Conservation (phyloP, 2,888 invertebrate genomes). For the Cinara cedri region DNA sequence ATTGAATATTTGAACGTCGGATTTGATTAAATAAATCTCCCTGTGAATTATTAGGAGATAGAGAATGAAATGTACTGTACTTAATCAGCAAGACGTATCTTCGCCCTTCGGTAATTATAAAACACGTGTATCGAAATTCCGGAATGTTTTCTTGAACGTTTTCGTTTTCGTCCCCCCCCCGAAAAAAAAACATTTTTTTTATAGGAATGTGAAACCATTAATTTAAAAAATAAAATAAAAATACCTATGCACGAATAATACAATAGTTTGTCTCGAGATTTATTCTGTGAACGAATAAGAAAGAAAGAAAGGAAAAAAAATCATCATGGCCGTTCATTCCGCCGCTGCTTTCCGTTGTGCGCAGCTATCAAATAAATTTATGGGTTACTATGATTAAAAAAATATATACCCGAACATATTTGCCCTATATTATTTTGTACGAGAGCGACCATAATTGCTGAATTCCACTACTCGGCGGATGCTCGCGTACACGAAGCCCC, state of each 20-base stretch:
- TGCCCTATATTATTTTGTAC: slow-evolving; percentile 37
- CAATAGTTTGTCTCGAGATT: slow-evolving; percentile 7
- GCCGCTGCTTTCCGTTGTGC: neutral
- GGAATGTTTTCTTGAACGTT: no score
- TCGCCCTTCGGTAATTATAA: no score
- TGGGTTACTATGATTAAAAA: slow-evolving; percentile 33
- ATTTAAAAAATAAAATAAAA: neutral
- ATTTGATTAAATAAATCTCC: no score
- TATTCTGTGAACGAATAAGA: neutral
- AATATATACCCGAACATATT: neutral
- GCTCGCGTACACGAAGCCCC: neutral
- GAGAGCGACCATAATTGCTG: slow-evolving; percentile 22
- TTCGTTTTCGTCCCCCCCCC: no score
- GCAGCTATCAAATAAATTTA: slow-evolving; percentile 34
- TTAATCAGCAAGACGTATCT: no score
- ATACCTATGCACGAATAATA: neutral
- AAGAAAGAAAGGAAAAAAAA: neutral
- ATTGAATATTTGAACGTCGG: no score
- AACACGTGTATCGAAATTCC: no score
- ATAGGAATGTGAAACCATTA: no score
- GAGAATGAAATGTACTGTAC: no score
- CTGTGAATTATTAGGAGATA: no score
- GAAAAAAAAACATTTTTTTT: no score
- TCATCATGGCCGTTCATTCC: neutral
- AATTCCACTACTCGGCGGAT: slow-evolving; percentile 14